These are phyloP conservation scores for Aselliscus stoliczkanus DNA, from an alignment of 2,797 vertebrate genomes.

Conservation along the genomic window DNA sequence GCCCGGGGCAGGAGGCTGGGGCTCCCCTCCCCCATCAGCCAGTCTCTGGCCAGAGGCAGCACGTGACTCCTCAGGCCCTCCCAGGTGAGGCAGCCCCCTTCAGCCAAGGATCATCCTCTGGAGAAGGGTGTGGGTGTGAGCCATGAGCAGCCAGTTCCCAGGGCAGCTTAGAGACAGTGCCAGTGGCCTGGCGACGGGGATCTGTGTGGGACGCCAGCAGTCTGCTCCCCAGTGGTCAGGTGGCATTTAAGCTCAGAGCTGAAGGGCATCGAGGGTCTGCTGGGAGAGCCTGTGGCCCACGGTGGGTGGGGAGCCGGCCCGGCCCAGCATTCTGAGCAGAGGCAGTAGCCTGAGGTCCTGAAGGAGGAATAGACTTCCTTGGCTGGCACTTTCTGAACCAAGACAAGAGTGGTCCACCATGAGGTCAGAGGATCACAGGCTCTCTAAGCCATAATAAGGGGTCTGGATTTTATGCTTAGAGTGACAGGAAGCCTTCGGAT, in stretches of 20 bases:
- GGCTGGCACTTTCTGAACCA: neutral
- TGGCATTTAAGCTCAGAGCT: neutral
- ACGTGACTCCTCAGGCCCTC: neutral
- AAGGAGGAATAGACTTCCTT: neutral
- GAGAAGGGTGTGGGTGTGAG: neutral
- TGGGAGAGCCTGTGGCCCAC: neutral
- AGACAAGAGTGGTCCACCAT: neutral
- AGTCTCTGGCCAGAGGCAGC: neutral
- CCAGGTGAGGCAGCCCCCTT: neutral
- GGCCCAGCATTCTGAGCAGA: neutral
- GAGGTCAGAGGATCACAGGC: neutral
- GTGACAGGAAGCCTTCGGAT: neutral
- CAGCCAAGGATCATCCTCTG: neutral
- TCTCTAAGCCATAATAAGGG: fast-evolving
- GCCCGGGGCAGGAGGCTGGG: neutral
- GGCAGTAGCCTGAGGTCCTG: fast-evolving
- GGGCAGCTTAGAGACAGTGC: neutral
- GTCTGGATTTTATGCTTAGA: neutral
- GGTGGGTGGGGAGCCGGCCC: neutral
- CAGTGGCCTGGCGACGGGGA: neutral
- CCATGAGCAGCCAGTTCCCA: fast-evolving
- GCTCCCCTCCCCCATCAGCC: neutral
- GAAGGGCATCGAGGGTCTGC: neutral
- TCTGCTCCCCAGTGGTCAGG: neutral
- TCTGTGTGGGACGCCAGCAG: too few species aligned